These are phyloP conservation scores for Equus przewalskii DNA, from an alignment of 2,113 vertebrate species.

Conservation along the genomic window DNA sequence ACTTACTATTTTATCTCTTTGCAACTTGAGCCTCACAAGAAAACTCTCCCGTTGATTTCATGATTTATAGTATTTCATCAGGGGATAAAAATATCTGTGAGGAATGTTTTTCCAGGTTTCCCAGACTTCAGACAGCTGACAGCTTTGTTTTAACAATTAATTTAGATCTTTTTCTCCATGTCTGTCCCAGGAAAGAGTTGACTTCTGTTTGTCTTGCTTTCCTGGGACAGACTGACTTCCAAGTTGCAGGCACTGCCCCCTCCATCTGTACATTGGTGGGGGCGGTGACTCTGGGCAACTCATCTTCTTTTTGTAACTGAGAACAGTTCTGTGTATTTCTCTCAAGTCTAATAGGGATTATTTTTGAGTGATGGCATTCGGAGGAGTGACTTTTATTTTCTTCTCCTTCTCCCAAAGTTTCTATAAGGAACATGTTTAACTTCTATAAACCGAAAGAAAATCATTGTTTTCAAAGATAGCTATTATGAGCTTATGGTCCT, in stretches of 20 bases:
- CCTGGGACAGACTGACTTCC: not conserved
- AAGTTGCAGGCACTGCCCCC: not conserved
- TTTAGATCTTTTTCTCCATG: not conserved
- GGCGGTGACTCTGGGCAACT: fast-evolving
- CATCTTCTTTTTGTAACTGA: not conserved
- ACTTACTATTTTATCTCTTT: not conserved
- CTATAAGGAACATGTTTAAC: not conserved
- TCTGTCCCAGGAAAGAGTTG: not conserved
- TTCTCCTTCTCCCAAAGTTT: not conserved
- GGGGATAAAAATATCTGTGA: not conserved
- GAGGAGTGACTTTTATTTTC: not conserved
- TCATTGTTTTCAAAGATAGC: too few species aligned
- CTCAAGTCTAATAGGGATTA: not conserved
- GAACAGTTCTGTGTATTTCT: not conserved
- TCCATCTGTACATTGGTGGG: fast-evolving
- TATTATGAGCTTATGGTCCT: not conserved
- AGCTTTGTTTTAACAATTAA: not conserved
- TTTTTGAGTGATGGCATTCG: not conserved
- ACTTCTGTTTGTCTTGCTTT: not conserved
- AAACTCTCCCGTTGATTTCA: not conserved
- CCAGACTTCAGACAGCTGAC: not conserved
- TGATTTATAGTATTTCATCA: not conserved
- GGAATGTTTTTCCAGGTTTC: not conserved
- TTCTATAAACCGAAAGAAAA: not conserved
- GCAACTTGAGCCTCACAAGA: not conserved